Evolutionary conservation across 2,888 invertebrate genomes (phyloP).

Genomic region (Chesias legatella): DNA sequence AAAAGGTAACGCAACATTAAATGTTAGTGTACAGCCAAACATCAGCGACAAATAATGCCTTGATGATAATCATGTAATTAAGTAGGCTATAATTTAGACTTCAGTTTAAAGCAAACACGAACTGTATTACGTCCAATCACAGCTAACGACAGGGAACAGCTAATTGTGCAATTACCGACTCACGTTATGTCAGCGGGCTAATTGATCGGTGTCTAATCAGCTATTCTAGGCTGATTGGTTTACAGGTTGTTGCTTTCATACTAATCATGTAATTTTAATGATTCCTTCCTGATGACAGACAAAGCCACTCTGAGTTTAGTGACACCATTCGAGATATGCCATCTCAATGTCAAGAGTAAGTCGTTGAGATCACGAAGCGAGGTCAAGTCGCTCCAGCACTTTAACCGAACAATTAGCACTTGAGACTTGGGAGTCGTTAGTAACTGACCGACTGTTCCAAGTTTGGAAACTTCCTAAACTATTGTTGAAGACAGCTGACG

Average conservation of each 20-base stretch:
- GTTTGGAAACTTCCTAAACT: slow-evolving; percentile 8
- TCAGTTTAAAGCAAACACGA: neutral
- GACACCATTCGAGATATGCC: no score
- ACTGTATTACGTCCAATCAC: slow-evolving; percentile 2
- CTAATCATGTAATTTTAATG: no score
- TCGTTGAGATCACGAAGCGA: neutral
- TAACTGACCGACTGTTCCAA: slow-evolving; percentile 2
- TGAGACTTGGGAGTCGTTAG: slow-evolving; percentile 2
- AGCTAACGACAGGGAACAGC: slow-evolving; percentile 8
- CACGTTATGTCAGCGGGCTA: slow-evolving; percentile 5
- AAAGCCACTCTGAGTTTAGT: no score
- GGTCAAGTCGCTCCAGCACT: slow-evolving; percentile 2
- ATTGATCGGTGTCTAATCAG: slow-evolving; percentile 6
- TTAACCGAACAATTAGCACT: slow-evolving; percentile 13
- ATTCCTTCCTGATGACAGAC: no score
- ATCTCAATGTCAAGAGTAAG: neutral
- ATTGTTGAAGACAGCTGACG: slow-evolving; percentile 4
- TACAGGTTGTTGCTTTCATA: neutral
- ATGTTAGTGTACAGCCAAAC: no score
- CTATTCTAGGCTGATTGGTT: slow-evolving; percentile 1
- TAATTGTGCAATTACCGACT: slow-evolving; percentile 15
- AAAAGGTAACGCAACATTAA: no score
- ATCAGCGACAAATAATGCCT: no score
- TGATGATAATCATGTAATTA: no score
- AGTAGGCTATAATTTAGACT: no score